Conservation (phyloP, 1,140 invertebrate species). For the Mizuhopecten yessoensis region DNA sequence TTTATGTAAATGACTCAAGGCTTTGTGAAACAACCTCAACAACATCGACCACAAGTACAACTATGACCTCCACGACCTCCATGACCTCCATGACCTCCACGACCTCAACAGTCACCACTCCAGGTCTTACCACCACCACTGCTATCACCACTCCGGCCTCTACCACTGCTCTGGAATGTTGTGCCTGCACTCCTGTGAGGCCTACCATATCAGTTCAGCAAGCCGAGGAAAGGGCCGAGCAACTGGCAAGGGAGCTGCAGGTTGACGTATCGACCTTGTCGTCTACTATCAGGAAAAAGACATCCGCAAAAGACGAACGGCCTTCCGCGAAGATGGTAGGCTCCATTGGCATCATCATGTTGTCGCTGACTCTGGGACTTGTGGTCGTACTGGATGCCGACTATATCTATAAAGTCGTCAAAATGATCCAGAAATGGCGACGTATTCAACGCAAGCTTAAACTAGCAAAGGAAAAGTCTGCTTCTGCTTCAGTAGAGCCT, state of each 20-base stretch:
- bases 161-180: background rate
- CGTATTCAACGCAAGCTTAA: background rate
- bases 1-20: background rate
- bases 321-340: conserved; percentile 32
- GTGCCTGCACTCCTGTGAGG: background rate
- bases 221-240: background rate
- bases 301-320: conserved; percentile 18
- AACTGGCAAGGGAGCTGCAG: conserved; percentile 42
- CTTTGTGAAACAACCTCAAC: background rate
- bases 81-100: background rate
- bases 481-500: background rate
- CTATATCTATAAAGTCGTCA: background rate
- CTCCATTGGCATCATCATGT: background rate
- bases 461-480: background rate
- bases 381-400: conserved; percentile 33
- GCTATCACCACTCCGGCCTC: background rate
- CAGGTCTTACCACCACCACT: background rate
- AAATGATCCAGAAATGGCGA: background rate
- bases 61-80: too few species aligned
- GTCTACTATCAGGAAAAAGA: conserved; percentile 38
- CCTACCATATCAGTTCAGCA: background rate
- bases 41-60: background rate
- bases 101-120: background rate
- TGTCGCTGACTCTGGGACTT: conserved; percentile 17
- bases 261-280: conserved; percentile 44